A percentile compares a stretch with the other conserved stretches of the same genome.
phyloP scores from a whole-genome alignment of 1,140 invertebrate genomes.

The Drosophila nannoptera region DNA sequence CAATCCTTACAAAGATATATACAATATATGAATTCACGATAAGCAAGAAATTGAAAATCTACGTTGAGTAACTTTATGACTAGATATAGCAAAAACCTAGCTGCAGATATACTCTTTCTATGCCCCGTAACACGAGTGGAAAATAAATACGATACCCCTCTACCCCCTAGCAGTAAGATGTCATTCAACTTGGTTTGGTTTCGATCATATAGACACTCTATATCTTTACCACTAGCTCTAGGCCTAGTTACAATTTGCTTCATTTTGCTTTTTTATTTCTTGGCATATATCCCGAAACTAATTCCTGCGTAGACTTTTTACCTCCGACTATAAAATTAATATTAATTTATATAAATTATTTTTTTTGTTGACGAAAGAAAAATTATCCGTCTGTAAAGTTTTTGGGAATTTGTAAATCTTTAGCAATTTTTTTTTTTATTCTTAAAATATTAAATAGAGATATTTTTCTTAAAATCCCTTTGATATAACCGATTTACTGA shows the following conservation, averaged over 20 bases:
- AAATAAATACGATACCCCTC: conserved; percentile 18
- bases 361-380: too few species aligned
- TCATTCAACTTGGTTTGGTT: conserved; percentile 16
- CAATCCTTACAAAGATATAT: conserved; percentile 6
- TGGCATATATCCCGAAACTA: conserved; percentile 33
- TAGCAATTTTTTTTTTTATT: neutral
- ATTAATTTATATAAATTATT: too few species aligned
- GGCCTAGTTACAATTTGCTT: conserved; percentile 47
- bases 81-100: conserved; percentile 26
- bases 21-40: conserved; percentile 8
- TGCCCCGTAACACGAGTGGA: conserved; percentile 20
- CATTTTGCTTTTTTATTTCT: conserved; percentile 44
- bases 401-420: too few species aligned
- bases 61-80: conserved; percentile 22
- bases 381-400: neutral
- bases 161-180: conserved; percentile 53
- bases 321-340: conserved; percentile 3
- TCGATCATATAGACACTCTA: conserved; percentile 36
- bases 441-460: neutral
- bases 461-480: neutral
- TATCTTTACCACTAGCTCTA: conserved; percentile 38
- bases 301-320: conserved; percentile 15
- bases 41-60: conserved; percentile 32
- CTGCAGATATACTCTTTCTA: conserved; percentile 16
- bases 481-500: too few species aligned